Conservation (phyloP, 2,797 vertebrate species). For the Tinamus major region DNA sequence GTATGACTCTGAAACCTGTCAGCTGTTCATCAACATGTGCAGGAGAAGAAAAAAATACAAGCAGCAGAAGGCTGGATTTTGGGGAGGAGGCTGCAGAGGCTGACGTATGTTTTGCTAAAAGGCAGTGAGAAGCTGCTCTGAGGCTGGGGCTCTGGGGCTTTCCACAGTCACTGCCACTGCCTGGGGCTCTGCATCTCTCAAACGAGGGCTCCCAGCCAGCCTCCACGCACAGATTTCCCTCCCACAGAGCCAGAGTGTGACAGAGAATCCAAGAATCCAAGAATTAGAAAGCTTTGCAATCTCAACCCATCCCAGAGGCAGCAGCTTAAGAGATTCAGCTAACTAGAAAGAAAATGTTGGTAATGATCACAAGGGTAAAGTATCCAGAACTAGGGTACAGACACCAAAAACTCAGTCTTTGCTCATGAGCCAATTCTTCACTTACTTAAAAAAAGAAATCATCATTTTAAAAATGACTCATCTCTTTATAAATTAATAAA, state of each 20-base stretch:
- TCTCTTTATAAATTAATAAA: background rate
- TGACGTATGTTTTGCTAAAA: background rate
- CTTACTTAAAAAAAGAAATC: background rate
- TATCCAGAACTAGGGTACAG: background rate
- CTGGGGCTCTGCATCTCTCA: background rate
- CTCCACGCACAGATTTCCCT: background rate
- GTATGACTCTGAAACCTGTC: constrained; percentile 55
- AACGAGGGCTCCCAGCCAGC: background rate
- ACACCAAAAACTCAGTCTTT: background rate
- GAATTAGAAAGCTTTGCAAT: background rate
- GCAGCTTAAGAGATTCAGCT: background rate
- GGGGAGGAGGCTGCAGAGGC: background rate
- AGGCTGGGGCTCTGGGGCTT: rapidly evolving
- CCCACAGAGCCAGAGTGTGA: rapidly evolving
- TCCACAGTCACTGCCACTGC: background rate
- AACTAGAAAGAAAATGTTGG: background rate
- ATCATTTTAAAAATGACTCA: background rate
- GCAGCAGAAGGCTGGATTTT: constrained; percentile 3
- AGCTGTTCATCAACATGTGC: constrained; percentile 41
- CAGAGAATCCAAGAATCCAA: background rate
- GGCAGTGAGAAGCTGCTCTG: rapidly evolving
- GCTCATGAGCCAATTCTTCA: background rate
- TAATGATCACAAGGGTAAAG: background rate
- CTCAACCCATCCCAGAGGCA: background rate
- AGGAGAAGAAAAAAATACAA: constrained; percentile 4